phyloP scores from a whole-genome alignment of 2,797 vertebrate genomes.

The Austrolebias charrua region DNA sequence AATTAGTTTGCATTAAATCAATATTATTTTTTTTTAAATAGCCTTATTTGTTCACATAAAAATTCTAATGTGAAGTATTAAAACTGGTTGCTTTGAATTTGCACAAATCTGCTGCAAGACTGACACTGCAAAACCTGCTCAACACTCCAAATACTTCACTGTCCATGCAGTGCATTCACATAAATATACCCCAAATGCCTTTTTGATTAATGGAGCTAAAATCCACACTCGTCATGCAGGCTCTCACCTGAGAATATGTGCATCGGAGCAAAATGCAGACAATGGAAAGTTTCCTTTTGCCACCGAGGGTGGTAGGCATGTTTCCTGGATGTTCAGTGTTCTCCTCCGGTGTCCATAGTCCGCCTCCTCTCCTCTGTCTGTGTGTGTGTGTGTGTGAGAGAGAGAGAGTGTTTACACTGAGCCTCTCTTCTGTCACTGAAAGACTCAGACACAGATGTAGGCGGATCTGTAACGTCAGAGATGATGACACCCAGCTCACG shows the following conservation, averaged over 20 bases:
- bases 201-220: not conserved
- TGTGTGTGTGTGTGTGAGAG: conserved; percentile 9
- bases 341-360: conserved; percentile 69
- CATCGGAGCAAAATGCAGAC: conserved; percentile 72
- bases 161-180: not conserved
- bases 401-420: conserved; percentile 20
- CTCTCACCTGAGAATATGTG: conserved; percentile 76
- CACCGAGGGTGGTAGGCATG: conserved; percentile 76
- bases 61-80: not conserved
- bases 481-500: conserved; percentile 57
- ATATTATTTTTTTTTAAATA: too few species aligned
- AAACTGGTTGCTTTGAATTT: not conserved
- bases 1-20: not conserved
- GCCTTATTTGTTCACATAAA: too few species aligned
- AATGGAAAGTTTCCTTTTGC: conserved; percentile 75
- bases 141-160: not conserved
- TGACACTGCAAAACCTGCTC: not conserved
- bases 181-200: not conserved
- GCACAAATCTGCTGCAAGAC: not conserved
- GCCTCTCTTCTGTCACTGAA: conserved; percentile 34
- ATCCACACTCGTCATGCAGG: not conserved
- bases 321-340: conserved; percentile 68
- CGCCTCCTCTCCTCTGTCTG: conserved; percentile 4
- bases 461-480: conserved; percentile 66
- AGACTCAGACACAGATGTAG: conserved; percentile 52